These are phyloP conservation scores for Cheilosia impressa DNA, from an alignment of 2,888 invertebrate species.

Conservation along the genomic window DNA sequence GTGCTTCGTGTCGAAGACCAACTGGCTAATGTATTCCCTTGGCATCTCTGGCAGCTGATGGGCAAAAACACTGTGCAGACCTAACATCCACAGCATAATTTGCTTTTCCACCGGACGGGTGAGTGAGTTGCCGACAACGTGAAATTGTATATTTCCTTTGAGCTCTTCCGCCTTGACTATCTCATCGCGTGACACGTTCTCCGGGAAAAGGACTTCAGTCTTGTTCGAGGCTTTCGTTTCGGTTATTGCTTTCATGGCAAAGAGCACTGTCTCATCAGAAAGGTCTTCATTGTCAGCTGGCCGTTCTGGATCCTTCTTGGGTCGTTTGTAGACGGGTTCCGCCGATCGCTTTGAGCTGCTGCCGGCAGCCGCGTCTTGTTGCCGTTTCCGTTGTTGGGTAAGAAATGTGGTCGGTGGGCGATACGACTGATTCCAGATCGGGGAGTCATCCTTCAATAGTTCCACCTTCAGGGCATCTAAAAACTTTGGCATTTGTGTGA, in stretches of 20 bases:
- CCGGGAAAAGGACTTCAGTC: constrained; percentile 87
- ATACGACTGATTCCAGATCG: constrained; percentile 97
- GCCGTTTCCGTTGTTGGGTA: constrained; percentile 82
- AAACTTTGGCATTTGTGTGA: constrained; percentile 96
- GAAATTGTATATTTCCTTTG: constrained; percentile 94
- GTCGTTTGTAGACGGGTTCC: constrained; percentile 81
- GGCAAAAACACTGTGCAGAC: constrained; percentile 96
- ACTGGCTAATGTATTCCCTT: constrained; percentile 96
- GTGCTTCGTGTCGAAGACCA: constrained; percentile 98
- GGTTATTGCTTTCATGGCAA: constrained; percentile 92
- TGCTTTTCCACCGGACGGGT: constrained; percentile 94
- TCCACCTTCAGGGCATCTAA: constrained; percentile 94
- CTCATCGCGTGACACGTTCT: constrained; percentile 94
- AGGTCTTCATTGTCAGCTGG: constrained; percentile 87
- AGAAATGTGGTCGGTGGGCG: constrained; percentile 84
- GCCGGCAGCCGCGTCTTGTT: constrained; percentile 79
- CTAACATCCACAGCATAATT: constrained; percentile 93
- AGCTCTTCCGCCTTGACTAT: constrained; percentile 95
- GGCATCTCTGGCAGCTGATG: constrained; percentile 99
- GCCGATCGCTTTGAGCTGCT: constrained; percentile 76
- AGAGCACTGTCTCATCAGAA: constrained; percentile 90
- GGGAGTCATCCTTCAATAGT: constrained; percentile 92
- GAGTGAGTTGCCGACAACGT: constrained; percentile 96
- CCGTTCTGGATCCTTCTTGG: constrained; percentile 82
- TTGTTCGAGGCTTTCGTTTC: constrained; percentile 91